phyloP scores from a whole-genome alignment of 2,797 vertebrate genomes.

The Manis pentadactyla region DNA sequence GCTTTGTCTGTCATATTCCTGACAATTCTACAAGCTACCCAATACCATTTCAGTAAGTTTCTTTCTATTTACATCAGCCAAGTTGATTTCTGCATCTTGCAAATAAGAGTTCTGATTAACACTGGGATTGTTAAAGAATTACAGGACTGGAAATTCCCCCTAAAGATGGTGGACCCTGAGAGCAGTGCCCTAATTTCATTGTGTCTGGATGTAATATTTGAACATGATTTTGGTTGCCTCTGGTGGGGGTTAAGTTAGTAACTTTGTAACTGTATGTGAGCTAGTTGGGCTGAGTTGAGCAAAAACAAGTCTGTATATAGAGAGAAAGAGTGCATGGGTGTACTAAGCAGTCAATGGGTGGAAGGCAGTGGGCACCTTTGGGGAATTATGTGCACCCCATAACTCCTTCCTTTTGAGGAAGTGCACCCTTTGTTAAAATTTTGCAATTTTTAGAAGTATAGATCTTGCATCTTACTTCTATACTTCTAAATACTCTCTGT shows the following conservation, averaged over 20 bases:
- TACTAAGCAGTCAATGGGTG: neutral
- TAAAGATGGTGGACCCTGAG: too few species aligned
- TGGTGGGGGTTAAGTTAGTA: neutral
- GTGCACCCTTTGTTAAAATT: too few species aligned
- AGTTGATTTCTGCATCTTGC: neutral
- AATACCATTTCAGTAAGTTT: accelerated
- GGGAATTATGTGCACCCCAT: too few species aligned
- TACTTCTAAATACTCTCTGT: neutral
- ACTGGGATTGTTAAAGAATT: neutral
- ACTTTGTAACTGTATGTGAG: neutral
- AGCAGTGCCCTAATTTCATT: neutral
- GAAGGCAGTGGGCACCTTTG: accelerated
- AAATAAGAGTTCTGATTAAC: accelerated
- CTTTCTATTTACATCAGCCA: neutral
- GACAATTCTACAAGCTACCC: neutral
- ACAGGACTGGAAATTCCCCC: neutral
- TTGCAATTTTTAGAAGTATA: neutral
- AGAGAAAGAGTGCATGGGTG: neutral
- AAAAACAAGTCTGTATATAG: neutral
- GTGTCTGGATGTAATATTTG: neutral
- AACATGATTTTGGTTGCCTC: neutral
- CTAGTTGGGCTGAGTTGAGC: neutral
- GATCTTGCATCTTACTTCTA: neutral
- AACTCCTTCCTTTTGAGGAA: neutral
- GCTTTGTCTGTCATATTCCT: neutral